These are phyloP conservation scores for Auanema sp. DNA, from an alignment of 2,888 invertebrate species.

Conservation along the genomic window DNA sequence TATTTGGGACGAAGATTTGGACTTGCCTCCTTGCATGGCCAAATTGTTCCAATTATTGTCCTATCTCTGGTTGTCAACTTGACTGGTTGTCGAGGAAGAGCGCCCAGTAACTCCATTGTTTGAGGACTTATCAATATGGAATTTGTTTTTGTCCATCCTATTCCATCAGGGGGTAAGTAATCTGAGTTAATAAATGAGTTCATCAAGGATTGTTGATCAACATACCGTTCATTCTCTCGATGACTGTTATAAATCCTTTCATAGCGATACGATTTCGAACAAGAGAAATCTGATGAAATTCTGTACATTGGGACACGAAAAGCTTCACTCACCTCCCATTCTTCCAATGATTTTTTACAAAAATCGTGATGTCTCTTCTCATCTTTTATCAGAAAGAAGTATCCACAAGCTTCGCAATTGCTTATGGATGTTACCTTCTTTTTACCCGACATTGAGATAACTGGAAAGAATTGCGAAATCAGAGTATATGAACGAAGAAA, in stretches of 20 bases:
- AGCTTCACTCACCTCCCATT: conserved; percentile 12
- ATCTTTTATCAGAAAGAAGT: conserved; percentile 12
- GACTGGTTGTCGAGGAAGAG: conserved; percentile 40
- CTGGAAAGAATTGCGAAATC: neutral
- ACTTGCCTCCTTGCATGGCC: conserved; percentile 53
- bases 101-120: conserved; percentile 42
- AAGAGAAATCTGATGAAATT: conserved; percentile 9
- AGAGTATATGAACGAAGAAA: no score
- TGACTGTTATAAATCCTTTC: conserved; percentile 9
- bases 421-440: conserved; percentile 12
- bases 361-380: conserved; percentile 5
- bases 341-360: conserved; percentile 17
- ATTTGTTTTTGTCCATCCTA: conserved; percentile 38
- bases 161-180: conserved; percentile 32
- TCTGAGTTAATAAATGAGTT: conserved; percentile 2
- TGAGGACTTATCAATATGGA: conserved; percentile 45
- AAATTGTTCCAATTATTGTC: conserved; percentile 38
- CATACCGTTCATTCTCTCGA: conserved; percentile 13
- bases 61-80: conserved; percentile 17
- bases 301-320: neutral
- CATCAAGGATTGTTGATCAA: neutral
- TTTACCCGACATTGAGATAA: conserved; percentile 14
- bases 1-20: neutral
- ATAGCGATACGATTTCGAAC: conserved; percentile 6
- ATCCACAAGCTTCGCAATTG: conserved; percentile 13